Base-by-base conservation (phyloP, 23 tunicate genomes). In the Ascidia mentula region DNA sequence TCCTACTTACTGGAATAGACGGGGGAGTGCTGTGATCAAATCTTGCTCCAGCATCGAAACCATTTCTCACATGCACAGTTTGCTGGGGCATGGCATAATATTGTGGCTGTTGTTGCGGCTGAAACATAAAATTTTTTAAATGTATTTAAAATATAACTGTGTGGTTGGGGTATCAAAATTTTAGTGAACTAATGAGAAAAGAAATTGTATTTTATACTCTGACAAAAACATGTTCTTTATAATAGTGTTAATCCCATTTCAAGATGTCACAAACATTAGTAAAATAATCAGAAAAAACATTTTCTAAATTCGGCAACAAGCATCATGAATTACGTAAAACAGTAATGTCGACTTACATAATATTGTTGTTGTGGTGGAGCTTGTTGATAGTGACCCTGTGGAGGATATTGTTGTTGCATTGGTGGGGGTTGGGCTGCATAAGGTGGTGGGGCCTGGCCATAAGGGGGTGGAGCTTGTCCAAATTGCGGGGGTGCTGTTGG, bases 11-110 rank as follows among this genome's bases (percentile, higher is more conserved):
- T 36, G 96, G 96, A 17, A 90, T 35, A 20, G 96, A 40, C 34
- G 89, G 82, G 17, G 78, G 45, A 38, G 82, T 35, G 15, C 69
- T 73, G 59, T 34, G 75, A 70, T 80, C 82, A 72, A 90, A 90
- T 53, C 96, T 69, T 40, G 96, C 96, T 1, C 96, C 96, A 36
- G 96, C 89, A 90, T 90, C 96, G 60, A 84, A 90, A 30, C 96
- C 96, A 24, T 76, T 76, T 18, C 80, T 70, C 18, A 80, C 86
- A 45, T 84, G 82, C 7, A 84, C 89, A 34, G 97, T 86, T 26
- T 82, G 72, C 18, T 5, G 75, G 13, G 65, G 65, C 65, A 53
- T 53, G 4, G 28, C 65, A 53, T 53, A 53, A 53, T 53, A 53
- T 9, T 53, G 65, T 53, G 13, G 12, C 22, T 53, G 22, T 53